Evolutionary conservation across 2,888 invertebrate species (phyloP).

Genomic region (Metallyticus violacea): DNA sequence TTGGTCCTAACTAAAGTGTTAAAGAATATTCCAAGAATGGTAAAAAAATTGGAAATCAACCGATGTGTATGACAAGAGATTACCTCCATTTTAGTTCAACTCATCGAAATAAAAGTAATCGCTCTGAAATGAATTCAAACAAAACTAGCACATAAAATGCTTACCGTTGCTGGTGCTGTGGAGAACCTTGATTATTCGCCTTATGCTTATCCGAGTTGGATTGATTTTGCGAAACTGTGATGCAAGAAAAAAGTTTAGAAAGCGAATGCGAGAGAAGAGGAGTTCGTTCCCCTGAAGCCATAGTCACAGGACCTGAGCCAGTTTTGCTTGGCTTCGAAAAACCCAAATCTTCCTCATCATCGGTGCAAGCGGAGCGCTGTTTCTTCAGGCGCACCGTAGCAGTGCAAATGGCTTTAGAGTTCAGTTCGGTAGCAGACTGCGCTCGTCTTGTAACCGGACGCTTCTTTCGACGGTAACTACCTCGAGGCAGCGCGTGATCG

Average conservation of each 20-base stretch:
- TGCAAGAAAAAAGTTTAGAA: conserved; percentile 56
- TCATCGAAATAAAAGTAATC: too few species aligned
- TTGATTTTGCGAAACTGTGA: background rate
- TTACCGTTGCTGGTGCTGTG: background rate
- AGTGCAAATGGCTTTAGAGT: conserved; percentile 43
- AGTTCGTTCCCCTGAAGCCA: conserved; percentile 51
- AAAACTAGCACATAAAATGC: background rate
- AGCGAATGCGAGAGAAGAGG: conserved; percentile 68
- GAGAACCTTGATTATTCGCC: background rate
- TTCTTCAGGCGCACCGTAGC: conserved; percentile 38
- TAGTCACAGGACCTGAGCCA: background rate
- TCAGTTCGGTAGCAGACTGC: conserved; percentile 67
- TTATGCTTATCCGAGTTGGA: background rate
- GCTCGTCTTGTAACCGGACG: conserved; percentile 56
- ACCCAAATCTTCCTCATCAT: conserved; percentile 52
- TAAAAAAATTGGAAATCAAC: too few species aligned
- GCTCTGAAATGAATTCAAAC: too few species aligned
- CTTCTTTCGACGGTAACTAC: conserved; percentile 45
- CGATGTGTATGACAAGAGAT: too few species aligned
- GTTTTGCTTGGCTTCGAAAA: background rate
- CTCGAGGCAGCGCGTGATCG: conserved; percentile 54
- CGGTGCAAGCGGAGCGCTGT: conserved; percentile 62
- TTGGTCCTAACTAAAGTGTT: too few species aligned
- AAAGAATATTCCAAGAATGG: too few species aligned
- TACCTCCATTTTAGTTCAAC: too few species aligned